A percentile compares a stretch with the other conserved stretches of the same genome.
Conservation (phyloP, 2,113 vertebrate genomes). For the Chascanopsetta lugubris region DNA sequence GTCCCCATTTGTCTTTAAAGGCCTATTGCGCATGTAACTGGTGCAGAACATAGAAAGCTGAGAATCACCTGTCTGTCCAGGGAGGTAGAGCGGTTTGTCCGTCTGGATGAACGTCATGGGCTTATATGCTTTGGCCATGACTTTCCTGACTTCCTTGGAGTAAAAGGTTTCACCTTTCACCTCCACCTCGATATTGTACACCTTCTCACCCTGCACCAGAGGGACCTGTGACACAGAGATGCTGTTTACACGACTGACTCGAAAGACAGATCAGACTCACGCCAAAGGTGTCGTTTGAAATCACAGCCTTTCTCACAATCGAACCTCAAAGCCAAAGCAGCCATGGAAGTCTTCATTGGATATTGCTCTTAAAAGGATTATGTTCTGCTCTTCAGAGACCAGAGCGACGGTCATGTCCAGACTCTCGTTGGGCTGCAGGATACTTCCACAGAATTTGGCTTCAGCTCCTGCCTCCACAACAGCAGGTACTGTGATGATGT, state of each 20-base stretch:
- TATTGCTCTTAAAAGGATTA: conserved; percentile 26
- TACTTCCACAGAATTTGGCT: conserved; percentile 63
- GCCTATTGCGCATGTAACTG: not conserved
- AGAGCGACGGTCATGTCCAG: conserved; percentile 65
- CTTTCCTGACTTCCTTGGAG: conserved; percentile 63
- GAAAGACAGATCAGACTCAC: too few relatives aligned
- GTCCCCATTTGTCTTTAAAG: not conserved
- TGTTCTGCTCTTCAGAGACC: conserved; percentile 9
- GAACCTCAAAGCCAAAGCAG: conserved; percentile 67
- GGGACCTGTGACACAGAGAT: conserved; percentile 58
- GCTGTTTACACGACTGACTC: not conserved
- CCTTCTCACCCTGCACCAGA: conserved; percentile 12
- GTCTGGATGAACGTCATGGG: conserved; percentile 70
- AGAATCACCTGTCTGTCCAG: conserved; percentile 75
- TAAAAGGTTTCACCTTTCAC: conserved; percentile 61
- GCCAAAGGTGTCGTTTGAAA: not conserved
- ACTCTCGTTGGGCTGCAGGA: conserved; percentile 69
- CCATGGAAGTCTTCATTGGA: conserved; percentile 47
- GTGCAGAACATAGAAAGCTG: not conserved
- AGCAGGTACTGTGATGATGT: conserved; percentile 74
- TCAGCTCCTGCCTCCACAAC: conserved; percentile 68
- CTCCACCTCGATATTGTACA: conserved; percentile 58
- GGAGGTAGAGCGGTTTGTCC: conserved; percentile 77
- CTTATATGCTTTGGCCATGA: conserved; percentile 52
- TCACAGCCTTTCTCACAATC: not conserved